Base-by-base conservation (phyloP, 2,113 vertebrate species). In the Setophaga petechia region DNA sequence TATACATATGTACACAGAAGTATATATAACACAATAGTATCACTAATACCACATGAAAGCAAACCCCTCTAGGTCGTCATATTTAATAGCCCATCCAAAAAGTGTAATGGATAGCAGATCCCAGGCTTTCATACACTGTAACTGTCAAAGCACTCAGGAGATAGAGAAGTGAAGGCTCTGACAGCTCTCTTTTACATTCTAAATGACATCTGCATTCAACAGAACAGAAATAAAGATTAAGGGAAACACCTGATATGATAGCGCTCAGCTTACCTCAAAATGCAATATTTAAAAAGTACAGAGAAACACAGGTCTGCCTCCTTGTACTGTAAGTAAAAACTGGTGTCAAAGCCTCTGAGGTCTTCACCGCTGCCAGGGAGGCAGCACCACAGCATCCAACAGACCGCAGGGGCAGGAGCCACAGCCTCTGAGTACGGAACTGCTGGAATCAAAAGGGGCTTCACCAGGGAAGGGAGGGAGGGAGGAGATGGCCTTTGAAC, bases 161-260 rank as follows among this genome's bases (percentile, higher is more conserved):
- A 90, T 95, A 69, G 72, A 95, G 35, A 44, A 94, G 86, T 67
- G 65, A 89, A 37, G 58, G 77, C 88, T 80, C 84, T 89, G 83
- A 87, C 63, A 66, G 90, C 67, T 86, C 85, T 84, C 93, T 92
- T 57, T 80, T 76, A 92, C 84, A 95, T 94, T 93, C 88, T 92
- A 91, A 97, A 94, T 97, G 94, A 89, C 83, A 94, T 75, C 95
- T 92, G 69, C 61, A 80, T 89, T 96, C 95, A 97, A 97, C 91
- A 94, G 95, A 95, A 96, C 97, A 96, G 94, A 97, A 96, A 96
- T 96, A 97, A 97, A 93, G 94, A 91, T 84, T 55, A 80, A 39
- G 23, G 86, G 93, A 72, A 88, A 94, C 91, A 63, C 87, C 65
- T 95, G 78, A 61, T 80, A 72, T 47, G 88, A 92, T 74, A 91